Evolutionary conservation across 2,797 vertebrate genomes (phyloP), one percentile per base, ranked within the genome.

Genomic region (Hoplostethus atlanticus): DNA sequence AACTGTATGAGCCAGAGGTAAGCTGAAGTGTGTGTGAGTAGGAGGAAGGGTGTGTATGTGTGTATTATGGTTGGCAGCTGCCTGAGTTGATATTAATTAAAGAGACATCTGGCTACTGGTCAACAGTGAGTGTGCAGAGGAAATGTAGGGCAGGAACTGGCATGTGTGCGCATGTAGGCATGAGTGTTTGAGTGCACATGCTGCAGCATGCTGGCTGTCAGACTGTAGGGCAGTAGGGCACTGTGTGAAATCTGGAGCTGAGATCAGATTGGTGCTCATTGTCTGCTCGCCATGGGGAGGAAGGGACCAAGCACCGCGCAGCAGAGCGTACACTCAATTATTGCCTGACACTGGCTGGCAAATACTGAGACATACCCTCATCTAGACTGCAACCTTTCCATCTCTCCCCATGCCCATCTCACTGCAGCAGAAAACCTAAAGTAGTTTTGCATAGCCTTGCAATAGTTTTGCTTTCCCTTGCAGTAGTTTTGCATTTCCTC

Each of bases 51-150:
- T 57, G 69, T 46, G 76, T 0, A 6, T 71, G 47, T 54, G 55
- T 70, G 61, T 67, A 71, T 81, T 79, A 60, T 62, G 75, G 70
- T 68, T 79, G 79, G 66, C 79, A 89, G 82, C 83, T 86, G 73
- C 64, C 75, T 68, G n/a, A 36, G 64, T 68, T 80, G 73, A 88
- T 86, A 54, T 83, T 81, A 81, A 88, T 90, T 82, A 79, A 89
- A 88, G 64, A 78, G 83, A 86, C 74, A 80, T 89, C 52, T 83
- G 73, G 79, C 80, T 73, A 68, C 64, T 13, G 59, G 84, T 90
- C 83, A 91, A 85, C 73, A 60, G 55, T 74, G 77, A 77, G 61
- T 68, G 67, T 66, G 71, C 74, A 71, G 54, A 71, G 52, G 52
- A 84, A 80, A 90, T 80, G 70, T 84, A 58, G 89, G 87, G 64